Conservation (phyloP, 2,113 vertebrate genomes). For the Rhinolophus sinicus region DNA sequence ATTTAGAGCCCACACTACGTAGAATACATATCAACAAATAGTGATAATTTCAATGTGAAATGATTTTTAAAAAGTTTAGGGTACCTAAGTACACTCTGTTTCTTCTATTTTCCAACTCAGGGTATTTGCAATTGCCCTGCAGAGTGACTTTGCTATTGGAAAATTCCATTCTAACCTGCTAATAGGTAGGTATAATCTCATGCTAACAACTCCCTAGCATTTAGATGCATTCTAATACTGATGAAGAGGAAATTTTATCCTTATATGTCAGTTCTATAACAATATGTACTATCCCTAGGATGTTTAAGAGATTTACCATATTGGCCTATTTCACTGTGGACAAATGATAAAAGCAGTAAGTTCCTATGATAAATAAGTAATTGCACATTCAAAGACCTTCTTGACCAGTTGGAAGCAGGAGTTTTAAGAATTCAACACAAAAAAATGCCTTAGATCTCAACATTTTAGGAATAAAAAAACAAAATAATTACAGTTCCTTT, state of each 20-base stretch:
- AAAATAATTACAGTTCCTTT: constrained; percentile 44
- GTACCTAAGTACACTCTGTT: background rate
- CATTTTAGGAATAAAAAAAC: constrained; percentile 42
- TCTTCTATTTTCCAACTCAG: background rate
- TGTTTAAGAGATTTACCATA: background rate
- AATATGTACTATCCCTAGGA: background rate
- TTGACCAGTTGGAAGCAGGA: background rate
- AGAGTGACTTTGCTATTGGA: background rate
- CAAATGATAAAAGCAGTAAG: background rate
- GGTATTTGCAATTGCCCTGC: background rate
- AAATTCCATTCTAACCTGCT: background rate
- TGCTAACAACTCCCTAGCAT: background rate
- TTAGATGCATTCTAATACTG: background rate
- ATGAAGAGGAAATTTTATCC: background rate
- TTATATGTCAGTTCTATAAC: background rate
- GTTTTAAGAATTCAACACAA: background rate
- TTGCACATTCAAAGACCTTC: background rate
- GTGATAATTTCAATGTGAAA: background rate
- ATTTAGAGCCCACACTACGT: background rate
- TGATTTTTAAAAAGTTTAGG: background rate
- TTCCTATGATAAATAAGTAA: background rate
- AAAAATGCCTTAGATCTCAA: background rate
- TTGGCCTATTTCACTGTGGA: background rate
- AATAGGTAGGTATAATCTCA: background rate
- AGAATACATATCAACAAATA: background rate